phyloP scores from a whole-genome alignment of 1,140 invertebrate genomes.

The Fopius arisanus region DNA sequence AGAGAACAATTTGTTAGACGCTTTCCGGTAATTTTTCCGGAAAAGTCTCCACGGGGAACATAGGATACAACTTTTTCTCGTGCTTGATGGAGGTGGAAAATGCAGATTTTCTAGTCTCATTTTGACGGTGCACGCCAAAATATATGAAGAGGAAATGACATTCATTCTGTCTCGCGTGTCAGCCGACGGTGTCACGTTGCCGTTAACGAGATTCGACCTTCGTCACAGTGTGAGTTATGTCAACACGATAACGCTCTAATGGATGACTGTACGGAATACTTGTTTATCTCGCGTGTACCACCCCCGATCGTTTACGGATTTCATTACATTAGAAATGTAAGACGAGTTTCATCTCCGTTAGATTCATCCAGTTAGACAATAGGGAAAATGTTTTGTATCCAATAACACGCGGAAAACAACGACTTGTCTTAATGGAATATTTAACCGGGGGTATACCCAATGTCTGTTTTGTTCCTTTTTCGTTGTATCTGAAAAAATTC shows the following conservation, averaged over 20 bases:
- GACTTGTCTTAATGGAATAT: too few species aligned
- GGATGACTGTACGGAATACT: not conserved
- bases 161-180: not conserved
- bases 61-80: too few species aligned
- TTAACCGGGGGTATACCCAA: too few species aligned
- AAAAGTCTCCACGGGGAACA: too few species aligned
- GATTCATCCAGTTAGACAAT: too few species aligned
- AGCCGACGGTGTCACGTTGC: not conserved
- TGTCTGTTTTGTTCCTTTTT: too few species aligned
- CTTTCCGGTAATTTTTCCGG: too few species aligned
- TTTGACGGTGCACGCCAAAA: not conserved
- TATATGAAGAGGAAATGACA: not conserved
- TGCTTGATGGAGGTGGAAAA: not conserved
- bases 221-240: not conserved
- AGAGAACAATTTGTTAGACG: too few species aligned
- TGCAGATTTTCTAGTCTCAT: not conserved
- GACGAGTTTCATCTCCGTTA: too few species aligned
- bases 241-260: not conserved
- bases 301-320: not conserved
- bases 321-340: not conserved
- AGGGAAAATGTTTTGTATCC: too few species aligned
- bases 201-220: conserved; percentile 23
- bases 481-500: too few species aligned
- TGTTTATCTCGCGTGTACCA: not conserved
- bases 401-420: too few species aligned